A percentile compares a stretch with the other conserved stretches of the same genome.
Evolutionary conservation across 2,113 vertebrate genomes (phyloP).

Genomic region (Noctilio leporinus): DNA sequence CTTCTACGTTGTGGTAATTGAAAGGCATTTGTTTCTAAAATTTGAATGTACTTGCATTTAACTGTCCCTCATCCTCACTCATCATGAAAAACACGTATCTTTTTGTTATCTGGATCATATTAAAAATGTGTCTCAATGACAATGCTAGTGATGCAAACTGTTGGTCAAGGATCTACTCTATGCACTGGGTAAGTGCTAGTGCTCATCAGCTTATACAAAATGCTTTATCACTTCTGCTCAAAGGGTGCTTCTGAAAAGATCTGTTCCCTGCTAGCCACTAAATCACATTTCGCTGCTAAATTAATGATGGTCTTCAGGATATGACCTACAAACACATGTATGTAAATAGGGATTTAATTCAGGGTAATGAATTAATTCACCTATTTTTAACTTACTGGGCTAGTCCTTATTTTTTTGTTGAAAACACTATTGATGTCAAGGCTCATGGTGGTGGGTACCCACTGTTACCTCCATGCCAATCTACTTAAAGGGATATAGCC

Average conservation of each 20-base stretch:
- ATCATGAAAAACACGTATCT: conserved; percentile 49
- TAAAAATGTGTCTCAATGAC: not conserved
- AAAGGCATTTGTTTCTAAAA: not conserved
- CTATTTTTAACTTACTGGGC: conserved; percentile 17
- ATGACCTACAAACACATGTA: not conserved
- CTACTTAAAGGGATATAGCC: not conserved
- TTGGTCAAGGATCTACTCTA: conserved; percentile 18
- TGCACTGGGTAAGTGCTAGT: conserved; percentile 36
- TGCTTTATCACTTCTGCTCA: not conserved
- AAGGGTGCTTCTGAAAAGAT: not conserved
- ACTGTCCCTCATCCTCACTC: not conserved
- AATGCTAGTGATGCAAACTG: not conserved
- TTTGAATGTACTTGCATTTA: not conserved
- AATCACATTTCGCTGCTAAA: not conserved
- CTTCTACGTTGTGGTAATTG: not conserved
- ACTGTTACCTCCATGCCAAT: not conserved
- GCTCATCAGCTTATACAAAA: not conserved
- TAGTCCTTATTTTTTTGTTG: conserved; percentile 40
- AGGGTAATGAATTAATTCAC: conserved; percentile 22
- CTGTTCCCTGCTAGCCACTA: not conserved
- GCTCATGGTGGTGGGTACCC: not conserved
- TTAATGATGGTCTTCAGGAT: not conserved
- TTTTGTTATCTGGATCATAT: not conserved
- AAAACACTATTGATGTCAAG: not conserved
- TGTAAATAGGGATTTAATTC: not conserved